phyloP scores from a whole-genome alignment of 2,888 invertebrate species.

The Nycteola revayana region DNA sequence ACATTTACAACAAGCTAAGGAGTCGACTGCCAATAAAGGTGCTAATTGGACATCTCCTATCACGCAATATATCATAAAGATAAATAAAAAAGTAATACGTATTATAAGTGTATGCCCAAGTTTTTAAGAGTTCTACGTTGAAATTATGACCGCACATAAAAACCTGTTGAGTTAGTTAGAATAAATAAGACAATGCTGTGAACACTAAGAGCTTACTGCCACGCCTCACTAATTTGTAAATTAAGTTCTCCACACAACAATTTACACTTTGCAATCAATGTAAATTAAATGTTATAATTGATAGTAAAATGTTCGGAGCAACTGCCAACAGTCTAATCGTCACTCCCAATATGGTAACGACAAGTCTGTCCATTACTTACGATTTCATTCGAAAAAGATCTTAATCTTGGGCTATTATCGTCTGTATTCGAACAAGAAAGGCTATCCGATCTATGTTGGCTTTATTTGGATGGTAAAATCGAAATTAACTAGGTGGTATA shows the following conservation, averaged over 20 bases:
- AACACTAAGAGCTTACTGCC: background rate
- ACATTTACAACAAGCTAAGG: too few relatives aligned
- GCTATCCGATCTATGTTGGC: conserved; percentile 62
- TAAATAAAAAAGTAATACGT: too few relatives aligned
- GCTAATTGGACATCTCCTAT: background rate
- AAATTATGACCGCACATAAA: too few relatives aligned
- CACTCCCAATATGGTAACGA: conserved; percentile 48
- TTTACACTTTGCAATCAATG: conserved; percentile 15
- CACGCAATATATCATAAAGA: background rate
- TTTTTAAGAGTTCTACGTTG: too few relatives aligned
- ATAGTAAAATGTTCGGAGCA: conserved; percentile 24
- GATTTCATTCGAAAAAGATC: conserved; percentile 72
- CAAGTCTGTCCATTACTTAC: conserved; percentile 57
- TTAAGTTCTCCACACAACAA: conserved; percentile 1
- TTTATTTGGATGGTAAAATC: conserved; percentile 63
- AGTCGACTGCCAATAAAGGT: background rate
- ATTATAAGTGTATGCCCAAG: too few relatives aligned
- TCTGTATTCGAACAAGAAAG: conserved; percentile 59
- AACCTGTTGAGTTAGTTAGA: too few relatives aligned
- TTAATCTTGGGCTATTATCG: conserved; percentile 70
- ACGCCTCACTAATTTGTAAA: background rate
- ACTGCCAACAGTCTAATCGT: conserved; percentile 37
- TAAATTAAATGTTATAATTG: conserved; percentile 18
- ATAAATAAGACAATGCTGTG: background rate
- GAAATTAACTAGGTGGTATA: conserved; percentile 40